These are phyloP conservation scores for Sphyrna mokarran DNA, from an alignment of 2,113 vertebrate genomes.

Conservation along the genomic window DNA sequence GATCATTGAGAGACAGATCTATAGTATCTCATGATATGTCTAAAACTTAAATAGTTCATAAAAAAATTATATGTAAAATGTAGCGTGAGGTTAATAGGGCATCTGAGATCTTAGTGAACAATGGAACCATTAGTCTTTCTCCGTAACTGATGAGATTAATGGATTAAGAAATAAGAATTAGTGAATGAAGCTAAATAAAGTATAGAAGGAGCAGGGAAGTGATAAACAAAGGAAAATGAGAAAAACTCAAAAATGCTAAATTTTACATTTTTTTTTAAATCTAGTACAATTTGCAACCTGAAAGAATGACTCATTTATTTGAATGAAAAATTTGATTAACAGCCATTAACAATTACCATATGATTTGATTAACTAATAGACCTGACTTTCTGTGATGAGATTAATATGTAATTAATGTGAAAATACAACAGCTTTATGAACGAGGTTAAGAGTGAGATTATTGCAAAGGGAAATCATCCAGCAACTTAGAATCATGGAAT, in stretches of 20 bases:
- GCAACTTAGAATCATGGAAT: not conserved
- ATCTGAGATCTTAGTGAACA: not conserved
- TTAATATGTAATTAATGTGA: not conserved
- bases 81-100: no score
- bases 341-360: no score
- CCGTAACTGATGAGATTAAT: not conserved
- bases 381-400: not conserved
- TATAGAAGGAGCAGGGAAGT: not conserved
- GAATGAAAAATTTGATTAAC: no score
- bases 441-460: not conserved
- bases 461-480: not conserved
- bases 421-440: not conserved
- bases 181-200: not conserved
- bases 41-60: no score
- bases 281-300: not conserved
- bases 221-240: not conserved
- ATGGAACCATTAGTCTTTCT: not conserved
- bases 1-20: no score
- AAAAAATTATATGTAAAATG: no score
- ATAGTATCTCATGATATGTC: no score
- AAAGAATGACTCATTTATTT: not conserved
- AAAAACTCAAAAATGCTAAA: not conserved
- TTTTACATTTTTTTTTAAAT: not conserved
- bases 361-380: not conserved
- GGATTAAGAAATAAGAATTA: not conserved